phyloP scores from a whole-genome alignment of 2,888 invertebrate genomes.

The Drosophila antonietae region DNA sequence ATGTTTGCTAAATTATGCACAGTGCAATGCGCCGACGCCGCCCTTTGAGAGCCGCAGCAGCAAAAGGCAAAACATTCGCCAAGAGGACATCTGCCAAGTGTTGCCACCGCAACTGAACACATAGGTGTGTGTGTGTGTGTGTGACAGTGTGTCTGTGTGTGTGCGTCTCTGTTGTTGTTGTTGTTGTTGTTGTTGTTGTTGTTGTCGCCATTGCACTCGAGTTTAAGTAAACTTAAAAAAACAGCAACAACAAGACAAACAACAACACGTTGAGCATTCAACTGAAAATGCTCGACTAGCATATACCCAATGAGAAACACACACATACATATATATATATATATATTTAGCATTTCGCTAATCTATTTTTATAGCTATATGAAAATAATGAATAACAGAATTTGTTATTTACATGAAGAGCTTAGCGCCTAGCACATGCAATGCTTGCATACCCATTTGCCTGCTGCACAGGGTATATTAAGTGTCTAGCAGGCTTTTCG shows the following conservation, averaged over 20 bases:
- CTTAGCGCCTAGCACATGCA: background rate
- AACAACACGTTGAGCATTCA: background rate
- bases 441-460: background rate
- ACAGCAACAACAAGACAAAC: slow-evolving; percentile 17
- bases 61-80: slow-evolving; percentile 15
- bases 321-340: no score
- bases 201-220: slow-evolving; percentile 43
- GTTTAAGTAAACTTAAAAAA: slow-evolving; percentile 55
- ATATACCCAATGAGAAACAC: background rate
- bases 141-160: background rate
- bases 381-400: no score
- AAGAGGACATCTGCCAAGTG: slow-evolving; percentile 35
- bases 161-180: background rate
- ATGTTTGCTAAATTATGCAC: slow-evolving; percentile 69
- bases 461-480: background rate
- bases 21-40: slow-evolving; percentile 44
- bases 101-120: slow-evolving; percentile 5
- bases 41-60: slow-evolving; percentile 30
- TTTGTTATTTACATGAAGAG: no score
- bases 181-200: slow-evolving; percentile 8
- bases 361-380: no score
- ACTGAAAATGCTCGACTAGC: background rate
- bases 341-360: no score
- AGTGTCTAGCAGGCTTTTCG: slow-evolving; percentile 58
- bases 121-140: background rate